These are phyloP conservation scores for Tinea pellionella DNA, from an alignment of 2,888 invertebrate species.

Conservation along the genomic window DNA sequence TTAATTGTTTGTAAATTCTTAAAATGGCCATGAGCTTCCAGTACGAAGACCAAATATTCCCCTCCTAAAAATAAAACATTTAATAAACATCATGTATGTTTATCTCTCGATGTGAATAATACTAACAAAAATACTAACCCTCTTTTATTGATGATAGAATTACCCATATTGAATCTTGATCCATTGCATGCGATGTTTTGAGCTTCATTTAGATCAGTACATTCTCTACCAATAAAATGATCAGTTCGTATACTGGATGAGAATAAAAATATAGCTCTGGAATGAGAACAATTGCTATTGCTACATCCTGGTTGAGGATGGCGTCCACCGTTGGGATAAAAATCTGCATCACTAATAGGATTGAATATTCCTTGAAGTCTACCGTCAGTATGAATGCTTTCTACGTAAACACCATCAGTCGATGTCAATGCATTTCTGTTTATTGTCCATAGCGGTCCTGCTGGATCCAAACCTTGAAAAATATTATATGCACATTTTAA, in stretches of 20 bases:
- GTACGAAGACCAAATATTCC: neutral
- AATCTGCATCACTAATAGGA: conserved; percentile 27
- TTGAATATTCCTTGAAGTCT: conserved; percentile 23
- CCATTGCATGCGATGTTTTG: conserved; percentile 9
- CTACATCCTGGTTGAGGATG: conserved; percentile 19
- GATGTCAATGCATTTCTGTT: conserved; percentile 19
- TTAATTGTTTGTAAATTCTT: neutral
- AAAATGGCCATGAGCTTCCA: conserved; percentile 1
- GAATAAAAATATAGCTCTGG: conserved; percentile 19
- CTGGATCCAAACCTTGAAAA: conserved; percentile 17
- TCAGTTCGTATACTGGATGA: conserved; percentile 19
- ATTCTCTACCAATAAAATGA: conserved; percentile 17
- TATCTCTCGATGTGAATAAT: neutral
- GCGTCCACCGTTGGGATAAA: conserved; percentile 29
- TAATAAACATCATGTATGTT: neutral
- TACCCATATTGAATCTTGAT: conserved; percentile 19
- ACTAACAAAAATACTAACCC: conserved; percentile 22
- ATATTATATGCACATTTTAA: too few species aligned
- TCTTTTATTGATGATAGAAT: conserved; percentile 19
- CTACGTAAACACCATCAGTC: conserved; percentile 27
- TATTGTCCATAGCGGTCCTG: conserved; percentile 15
- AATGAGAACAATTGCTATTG: conserved; percentile 20
- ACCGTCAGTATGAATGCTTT: conserved; percentile 30
- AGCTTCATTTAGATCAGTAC: conserved; percentile 16
- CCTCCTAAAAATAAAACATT: neutral